Percentiles rank a stretch among this genome's conserved stretches.
These are phyloP conservation scores for Pedionomus torquatus DNA, from an alignment of 2,113 vertebrate species.

Conservation along the genomic window DNA sequence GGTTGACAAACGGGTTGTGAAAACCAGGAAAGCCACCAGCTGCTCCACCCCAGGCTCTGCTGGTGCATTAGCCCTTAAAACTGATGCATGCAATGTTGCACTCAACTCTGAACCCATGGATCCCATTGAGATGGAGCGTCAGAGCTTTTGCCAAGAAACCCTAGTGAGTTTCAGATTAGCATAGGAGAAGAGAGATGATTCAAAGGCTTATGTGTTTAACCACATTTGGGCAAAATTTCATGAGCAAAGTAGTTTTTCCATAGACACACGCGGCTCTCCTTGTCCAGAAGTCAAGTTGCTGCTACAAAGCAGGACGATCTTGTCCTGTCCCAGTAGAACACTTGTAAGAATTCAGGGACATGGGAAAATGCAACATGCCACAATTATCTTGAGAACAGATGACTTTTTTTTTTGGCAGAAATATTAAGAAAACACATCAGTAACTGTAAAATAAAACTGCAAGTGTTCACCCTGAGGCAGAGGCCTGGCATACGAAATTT, in stretches of 20 bases:
- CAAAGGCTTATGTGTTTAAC: constrained; percentile 5
- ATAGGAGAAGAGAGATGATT: background rate
- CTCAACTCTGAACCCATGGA: background rate
- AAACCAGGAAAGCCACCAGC: background rate
- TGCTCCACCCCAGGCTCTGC: background rate
- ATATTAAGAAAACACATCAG: background rate
- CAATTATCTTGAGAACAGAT: constrained; percentile 6
- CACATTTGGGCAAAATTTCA: background rate
- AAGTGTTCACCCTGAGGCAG: constrained; percentile 26
- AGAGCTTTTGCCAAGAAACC: background rate
- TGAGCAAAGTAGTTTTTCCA: background rate
- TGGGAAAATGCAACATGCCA: background rate
- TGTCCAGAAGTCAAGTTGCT: background rate
- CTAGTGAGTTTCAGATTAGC: constrained; percentile 1
- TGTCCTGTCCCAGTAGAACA: background rate
- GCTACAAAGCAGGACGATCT: background rate
- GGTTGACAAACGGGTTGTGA: background rate
- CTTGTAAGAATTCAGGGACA: background rate
- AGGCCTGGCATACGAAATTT: background rate
- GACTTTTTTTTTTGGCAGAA: background rate
- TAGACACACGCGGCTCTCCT: background rate
- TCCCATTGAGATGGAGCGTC: background rate
- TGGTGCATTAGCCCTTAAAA: background rate
- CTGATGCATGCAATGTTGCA: background rate
- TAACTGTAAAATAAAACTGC: constrained; percentile 30